phyloP scores from a whole-genome alignment of 2,797 vertebrate genomes.

The Lacerta bilineata region DNA sequence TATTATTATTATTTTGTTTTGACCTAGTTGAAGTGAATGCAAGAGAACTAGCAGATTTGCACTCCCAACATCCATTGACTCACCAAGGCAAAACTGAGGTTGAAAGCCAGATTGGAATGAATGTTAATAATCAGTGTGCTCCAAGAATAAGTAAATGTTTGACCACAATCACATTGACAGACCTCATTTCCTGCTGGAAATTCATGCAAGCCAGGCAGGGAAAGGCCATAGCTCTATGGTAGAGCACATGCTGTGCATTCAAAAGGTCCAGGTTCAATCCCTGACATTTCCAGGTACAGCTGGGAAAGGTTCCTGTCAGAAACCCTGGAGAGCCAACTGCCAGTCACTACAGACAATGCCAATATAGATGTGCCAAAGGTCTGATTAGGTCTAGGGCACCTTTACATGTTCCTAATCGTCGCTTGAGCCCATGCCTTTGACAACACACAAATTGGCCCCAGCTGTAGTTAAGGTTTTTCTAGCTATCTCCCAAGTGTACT shows the following conservation, averaged over 20 bases:
- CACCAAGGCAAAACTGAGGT: too few relatives aligned
- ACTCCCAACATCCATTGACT: too few relatives aligned
- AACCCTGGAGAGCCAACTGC: not conserved
- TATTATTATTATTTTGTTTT: too few relatives aligned
- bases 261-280: not conserved
- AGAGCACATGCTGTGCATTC: not conserved
- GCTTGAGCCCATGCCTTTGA: not conserved
- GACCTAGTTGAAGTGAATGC: not conserved
- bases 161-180: too few relatives aligned
- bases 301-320: not conserved
- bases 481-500: not conserved
- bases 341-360: not conserved
- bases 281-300: not conserved
- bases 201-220: too few relatives aligned
- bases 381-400: not conserved
- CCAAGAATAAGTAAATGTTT: too few relatives aligned
- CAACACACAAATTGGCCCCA: not conserved
- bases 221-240: not conserved
- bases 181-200: too few relatives aligned
- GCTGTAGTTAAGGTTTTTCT: conserved; percentile 4
- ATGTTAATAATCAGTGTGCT: too few relatives aligned
- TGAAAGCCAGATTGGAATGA: too few relatives aligned
- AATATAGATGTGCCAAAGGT: not conserved
- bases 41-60: not conserved
- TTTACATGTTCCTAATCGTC: not conserved